phyloP scores from a whole-genome alignment of 2,113 vertebrate species.

The Regulus satrapa region DNA sequence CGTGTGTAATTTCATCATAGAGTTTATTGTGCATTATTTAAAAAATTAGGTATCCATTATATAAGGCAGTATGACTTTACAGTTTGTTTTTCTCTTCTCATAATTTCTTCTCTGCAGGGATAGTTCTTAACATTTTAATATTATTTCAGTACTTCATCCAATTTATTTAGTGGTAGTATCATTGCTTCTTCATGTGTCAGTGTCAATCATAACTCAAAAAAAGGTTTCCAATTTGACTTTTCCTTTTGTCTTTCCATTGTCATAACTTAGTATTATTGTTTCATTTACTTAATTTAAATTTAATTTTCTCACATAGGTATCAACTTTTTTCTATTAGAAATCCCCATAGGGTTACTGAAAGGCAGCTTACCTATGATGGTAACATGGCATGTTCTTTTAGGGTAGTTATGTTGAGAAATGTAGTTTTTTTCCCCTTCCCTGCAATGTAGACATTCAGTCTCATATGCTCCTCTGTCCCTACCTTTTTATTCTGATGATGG shows the following conservation, averaged over 20 bases:
- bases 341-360: neutral
- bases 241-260: neutral
- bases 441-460: neutral
- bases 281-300: neutral
- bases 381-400: neutral
- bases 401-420: neutral
- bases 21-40: neutral
- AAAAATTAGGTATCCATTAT: neutral
- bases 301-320: neutral
- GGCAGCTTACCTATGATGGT: neutral
- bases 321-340: neutral
- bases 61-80: neutral
- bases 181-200: neutral
- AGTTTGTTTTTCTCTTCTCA: neutral
- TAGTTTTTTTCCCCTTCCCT: neutral
- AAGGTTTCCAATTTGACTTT: neutral
- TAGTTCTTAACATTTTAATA: neutral
- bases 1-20: neutral
- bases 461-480: neutral
- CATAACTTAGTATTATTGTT: neutral
- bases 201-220: neutral
- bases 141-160: neutral
- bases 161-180: neutral
- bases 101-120: neutral
- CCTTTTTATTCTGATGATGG: constrained; percentile 33